A percentile compares a stretch with the other conserved stretches of the same genome.
phyloP scores from a whole-genome alignment of 1,140 invertebrate species.

The Drosophila dunni region DNA sequence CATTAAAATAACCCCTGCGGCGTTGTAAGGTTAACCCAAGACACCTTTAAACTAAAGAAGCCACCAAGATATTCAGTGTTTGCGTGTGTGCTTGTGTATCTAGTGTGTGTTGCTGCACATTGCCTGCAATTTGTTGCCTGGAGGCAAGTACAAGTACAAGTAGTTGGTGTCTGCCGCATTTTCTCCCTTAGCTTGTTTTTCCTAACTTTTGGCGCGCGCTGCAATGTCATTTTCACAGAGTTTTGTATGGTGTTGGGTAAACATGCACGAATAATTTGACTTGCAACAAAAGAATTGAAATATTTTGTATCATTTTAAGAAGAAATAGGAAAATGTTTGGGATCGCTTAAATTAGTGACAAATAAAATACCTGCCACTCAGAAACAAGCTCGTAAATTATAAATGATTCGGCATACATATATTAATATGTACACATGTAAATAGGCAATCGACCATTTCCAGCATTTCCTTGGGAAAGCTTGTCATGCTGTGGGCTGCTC shows the following conservation, averaged over 20 bases:
- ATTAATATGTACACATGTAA: constrained; percentile 18
- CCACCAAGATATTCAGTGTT: constrained; percentile 19
- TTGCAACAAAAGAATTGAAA: neutral
- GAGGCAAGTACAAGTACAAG: constrained; percentile 59
- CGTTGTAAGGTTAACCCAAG: constrained; percentile 52
- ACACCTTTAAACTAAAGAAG: constrained; percentile 42
- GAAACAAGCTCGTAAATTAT: constrained; percentile 57
- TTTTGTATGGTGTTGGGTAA: constrained; percentile 45
- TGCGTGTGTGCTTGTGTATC: constrained; percentile 25
- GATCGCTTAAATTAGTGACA: constrained; percentile 13
- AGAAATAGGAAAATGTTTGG: neutral
- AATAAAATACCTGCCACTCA: constrained; percentile 41
- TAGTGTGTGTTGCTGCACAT: constrained; percentile 11
- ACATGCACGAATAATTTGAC: constrained; percentile 1
- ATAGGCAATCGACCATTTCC: constrained; percentile 3
- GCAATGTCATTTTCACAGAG: constrained; percentile 68
- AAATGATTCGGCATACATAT: constrained; percentile 36
- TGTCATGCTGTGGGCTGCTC: constrained; percentile 10
- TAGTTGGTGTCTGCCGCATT: constrained; percentile 58
- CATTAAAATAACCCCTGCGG: constrained; percentile 71
- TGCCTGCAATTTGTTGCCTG: constrained; percentile 62
- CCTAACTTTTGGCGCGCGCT: constrained; percentile 38
- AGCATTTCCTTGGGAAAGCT: constrained; percentile 3
- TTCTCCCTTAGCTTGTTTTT: constrained; percentile 45
- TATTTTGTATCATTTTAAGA: neutral